Percentiles rank a stretch among this genome's conserved stretches.
These are phyloP conservation scores for Eulemur coronatus DNA, from an alignment of 2,797 vertebrate species.

Conservation along the genomic window DNA sequence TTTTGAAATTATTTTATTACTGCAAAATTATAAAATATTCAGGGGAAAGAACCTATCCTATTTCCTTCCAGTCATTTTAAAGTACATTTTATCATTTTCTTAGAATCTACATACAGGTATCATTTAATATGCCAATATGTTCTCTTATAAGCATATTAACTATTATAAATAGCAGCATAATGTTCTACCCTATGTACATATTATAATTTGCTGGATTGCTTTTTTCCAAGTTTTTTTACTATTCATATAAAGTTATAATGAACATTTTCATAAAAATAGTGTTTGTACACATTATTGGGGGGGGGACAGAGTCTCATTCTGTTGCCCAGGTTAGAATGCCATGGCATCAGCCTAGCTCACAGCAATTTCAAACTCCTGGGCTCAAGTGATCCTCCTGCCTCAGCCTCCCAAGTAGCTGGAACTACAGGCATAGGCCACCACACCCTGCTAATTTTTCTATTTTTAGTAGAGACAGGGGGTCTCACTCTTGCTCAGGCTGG, in stretches of 20 bases:
- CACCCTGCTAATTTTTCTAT: too few relatives aligned
- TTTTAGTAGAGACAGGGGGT: too few relatives aligned
- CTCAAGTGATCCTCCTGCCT: too few relatives aligned
- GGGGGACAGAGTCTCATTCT: too few relatives aligned
- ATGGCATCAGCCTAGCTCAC: too few relatives aligned
- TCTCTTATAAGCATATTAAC: background rate
- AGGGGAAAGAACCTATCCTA: background rate
- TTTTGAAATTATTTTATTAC: background rate
- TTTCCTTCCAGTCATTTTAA: background rate
- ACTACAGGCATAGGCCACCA: too few relatives aligned
- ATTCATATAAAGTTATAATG: background rate
- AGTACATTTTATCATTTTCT: background rate
- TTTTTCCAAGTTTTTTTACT: background rate
- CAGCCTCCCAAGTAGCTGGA: too few relatives aligned
- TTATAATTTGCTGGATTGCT: background rate
- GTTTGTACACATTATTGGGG: too few relatives aligned
- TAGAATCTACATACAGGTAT: background rate
- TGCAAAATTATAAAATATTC: constrained; percentile 16
- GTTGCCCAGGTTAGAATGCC: too few relatives aligned
- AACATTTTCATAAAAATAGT: background rate
- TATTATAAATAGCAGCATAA: background rate
- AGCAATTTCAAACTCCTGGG: too few relatives aligned
- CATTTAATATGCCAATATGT: background rate
- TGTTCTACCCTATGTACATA: background rate
- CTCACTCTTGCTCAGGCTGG: too few relatives aligned